phyloP scores from a whole-genome alignment of 2,888 invertebrate species.

The Chaetogeoica ovagalla region DNA sequence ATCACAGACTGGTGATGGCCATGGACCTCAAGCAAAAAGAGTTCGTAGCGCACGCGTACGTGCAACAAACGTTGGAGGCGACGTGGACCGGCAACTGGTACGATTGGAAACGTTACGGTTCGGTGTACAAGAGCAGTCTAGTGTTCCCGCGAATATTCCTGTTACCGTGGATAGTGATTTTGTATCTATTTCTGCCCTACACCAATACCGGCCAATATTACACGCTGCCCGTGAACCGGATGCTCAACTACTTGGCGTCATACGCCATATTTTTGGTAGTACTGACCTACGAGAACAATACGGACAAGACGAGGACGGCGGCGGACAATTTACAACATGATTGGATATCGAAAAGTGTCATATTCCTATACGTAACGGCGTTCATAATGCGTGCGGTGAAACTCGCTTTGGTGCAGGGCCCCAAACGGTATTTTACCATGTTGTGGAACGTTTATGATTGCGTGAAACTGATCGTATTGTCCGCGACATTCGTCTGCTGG shows the following conservation, averaged over 20 bases:
- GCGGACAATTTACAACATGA: not conserved
- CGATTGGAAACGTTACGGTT: slow-evolving; percentile 64
- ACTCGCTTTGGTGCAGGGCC: slow-evolving; percentile 59
- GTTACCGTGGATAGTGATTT: too few relatives aligned
- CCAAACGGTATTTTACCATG: slow-evolving; percentile 64
- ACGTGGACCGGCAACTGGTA: slow-evolving; percentile 70
- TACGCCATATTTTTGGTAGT: slow-evolving; percentile 26
- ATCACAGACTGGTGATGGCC: too few relatives aligned
- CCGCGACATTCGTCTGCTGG: slow-evolving; percentile 68
- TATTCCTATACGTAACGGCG: not conserved
- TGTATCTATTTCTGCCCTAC: not conserved
- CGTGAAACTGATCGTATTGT: slow-evolving; percentile 65
- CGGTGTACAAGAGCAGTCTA: slow-evolving; percentile 5
- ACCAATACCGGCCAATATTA: not conserved
- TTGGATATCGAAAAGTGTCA: not conserved
- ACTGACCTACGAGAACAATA: slow-evolving; percentile 30
- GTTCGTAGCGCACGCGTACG: slow-evolving; percentile 76
- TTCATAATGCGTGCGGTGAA: not conserved
- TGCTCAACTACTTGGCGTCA: slow-evolving; percentile 46
- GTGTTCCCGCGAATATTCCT: not conserved
- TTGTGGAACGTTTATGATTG: slow-evolving; percentile 68
- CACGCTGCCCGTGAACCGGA: slow-evolving; percentile 35
- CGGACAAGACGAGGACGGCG: not conserved
- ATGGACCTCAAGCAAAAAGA: slow-evolving; percentile 72
- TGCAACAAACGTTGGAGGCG: slow-evolving; percentile 67